Conservation (phyloP, 2,888 invertebrate species). For the Nephrotoma flavescens region DNA sequence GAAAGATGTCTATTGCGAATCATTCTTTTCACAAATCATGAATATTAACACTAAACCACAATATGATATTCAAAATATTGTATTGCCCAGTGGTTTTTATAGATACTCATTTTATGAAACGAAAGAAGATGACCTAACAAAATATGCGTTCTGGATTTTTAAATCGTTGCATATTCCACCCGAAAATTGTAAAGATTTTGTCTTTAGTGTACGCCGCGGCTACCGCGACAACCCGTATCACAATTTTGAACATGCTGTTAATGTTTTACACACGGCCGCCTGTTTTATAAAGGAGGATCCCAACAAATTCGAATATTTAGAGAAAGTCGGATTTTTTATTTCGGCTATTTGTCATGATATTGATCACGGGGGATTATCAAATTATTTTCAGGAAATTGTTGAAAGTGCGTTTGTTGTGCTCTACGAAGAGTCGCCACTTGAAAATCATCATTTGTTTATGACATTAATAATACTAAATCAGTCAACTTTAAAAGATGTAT, state of each 20-base stretch:
- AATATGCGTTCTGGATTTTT: neutral
- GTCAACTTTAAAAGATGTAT: too few relatives aligned
- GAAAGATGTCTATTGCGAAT: neutral
- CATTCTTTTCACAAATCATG: neutral
- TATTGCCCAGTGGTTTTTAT: too few relatives aligned
- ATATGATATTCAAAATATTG: too few relatives aligned
- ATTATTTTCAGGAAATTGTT: neutral
- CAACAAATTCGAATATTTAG: neutral
- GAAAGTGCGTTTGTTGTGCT: neutral
- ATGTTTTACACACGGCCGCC: constrained; percentile 45
- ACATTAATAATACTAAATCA: neutral
- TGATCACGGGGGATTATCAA: neutral
- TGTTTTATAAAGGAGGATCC: constrained; percentile 36
- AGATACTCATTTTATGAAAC: neutral
- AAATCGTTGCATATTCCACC: neutral
- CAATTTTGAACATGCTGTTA: constrained; percentile 47
- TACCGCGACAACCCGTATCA: constrained; percentile 44
- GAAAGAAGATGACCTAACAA: neutral
- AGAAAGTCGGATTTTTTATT: constrained; percentile 9
- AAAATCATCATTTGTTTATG: neutral
- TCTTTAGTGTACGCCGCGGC: constrained; percentile 33
- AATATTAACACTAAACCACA: neutral
- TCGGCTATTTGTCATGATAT: constrained; percentile 25
- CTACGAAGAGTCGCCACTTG: neutral
- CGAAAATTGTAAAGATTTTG: constrained; percentile 26